Evolutionary conservation across 2,113 vertebrate species (phyloP).

Genomic region (Lagopus leucura): DNA sequence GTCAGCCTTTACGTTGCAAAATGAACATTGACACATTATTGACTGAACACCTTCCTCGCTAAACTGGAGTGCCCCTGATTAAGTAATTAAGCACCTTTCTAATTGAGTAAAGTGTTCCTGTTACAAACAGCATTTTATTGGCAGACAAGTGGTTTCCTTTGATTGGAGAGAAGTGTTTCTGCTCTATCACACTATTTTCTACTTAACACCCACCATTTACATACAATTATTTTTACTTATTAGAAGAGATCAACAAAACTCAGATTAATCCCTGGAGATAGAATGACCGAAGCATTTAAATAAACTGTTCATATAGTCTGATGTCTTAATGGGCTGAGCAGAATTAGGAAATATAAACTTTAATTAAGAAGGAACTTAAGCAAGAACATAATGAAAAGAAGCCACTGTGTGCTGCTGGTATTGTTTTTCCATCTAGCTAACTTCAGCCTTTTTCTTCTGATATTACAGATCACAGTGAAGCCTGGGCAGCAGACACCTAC

Average conservation of each 20-base stretch:
- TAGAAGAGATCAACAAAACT: conserved; percentile 3
- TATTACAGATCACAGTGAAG: too few species aligned
- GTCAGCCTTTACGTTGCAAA: neutral
- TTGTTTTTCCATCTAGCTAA: neutral
- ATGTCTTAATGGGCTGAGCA: neutral
- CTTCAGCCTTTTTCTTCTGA: neutral
- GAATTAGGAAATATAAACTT: neutral
- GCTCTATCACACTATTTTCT: neutral
- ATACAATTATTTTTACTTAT: neutral
- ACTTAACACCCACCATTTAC: neutral
- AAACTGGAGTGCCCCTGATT: neutral
- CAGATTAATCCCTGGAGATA: neutral
- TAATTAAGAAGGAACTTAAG: conserved; percentile 1
- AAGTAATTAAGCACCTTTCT: neutral
- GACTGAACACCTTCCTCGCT: neutral
- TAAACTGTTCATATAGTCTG: neutral
- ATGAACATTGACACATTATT: neutral
- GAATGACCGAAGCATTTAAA: neutral
- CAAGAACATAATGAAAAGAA: neutral
- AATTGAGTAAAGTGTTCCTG: neutral
- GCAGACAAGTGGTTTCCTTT: neutral
- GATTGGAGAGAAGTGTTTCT: neutral
- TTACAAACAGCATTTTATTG: neutral
- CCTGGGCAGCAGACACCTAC: neutral
- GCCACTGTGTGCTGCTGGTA: neutral